phyloP scores from a whole-genome alignment of 64 coral and sea anemone genomes.

The Stylophora pistillata region DNA sequence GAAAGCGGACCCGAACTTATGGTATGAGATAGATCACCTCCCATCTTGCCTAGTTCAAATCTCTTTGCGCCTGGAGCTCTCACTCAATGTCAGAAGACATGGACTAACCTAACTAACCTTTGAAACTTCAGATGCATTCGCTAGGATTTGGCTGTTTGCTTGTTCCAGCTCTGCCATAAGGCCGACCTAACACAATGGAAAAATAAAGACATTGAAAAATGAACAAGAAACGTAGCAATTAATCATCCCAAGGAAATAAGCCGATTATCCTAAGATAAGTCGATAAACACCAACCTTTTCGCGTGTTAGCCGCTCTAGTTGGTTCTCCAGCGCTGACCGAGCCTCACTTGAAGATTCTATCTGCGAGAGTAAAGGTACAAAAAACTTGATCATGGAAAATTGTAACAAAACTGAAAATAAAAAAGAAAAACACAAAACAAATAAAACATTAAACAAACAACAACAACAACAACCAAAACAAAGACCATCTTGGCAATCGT shows the following conservation, averaged over 20 bases:
- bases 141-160: constrained; percentile 66
- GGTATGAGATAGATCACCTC: too few species aligned
- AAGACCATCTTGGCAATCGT: too few species aligned
- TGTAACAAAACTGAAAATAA: too few species aligned
- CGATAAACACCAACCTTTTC: constrained; percentile 60
- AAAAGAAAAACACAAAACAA: too few species aligned
- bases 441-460: too few species aligned
- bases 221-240: not conserved
- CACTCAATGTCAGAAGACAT: too few species aligned
- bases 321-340: constrained; percentile 61
- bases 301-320: constrained; percentile 80
- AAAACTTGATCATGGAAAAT: too few species aligned
- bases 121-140: constrained; percentile 57
- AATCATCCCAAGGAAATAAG: not conserved
- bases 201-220: not conserved
- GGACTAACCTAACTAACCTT: constrained; percentile 46
- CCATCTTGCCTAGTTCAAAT: too few species aligned
- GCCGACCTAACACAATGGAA: constrained; percentile 50
- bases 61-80: too few species aligned
- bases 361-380: constrained; percentile 2
- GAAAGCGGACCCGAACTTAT: too few species aligned
- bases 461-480: too few species aligned
- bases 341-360: constrained; percentile 49
- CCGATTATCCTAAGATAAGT: not conserved
- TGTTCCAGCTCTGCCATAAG: constrained; percentile 82